Percentiles rank a stretch among this genome's conserved stretches.
Conservation (phyloP, 2,797 vertebrate genomes). For the Myotis planiceps region DNA sequence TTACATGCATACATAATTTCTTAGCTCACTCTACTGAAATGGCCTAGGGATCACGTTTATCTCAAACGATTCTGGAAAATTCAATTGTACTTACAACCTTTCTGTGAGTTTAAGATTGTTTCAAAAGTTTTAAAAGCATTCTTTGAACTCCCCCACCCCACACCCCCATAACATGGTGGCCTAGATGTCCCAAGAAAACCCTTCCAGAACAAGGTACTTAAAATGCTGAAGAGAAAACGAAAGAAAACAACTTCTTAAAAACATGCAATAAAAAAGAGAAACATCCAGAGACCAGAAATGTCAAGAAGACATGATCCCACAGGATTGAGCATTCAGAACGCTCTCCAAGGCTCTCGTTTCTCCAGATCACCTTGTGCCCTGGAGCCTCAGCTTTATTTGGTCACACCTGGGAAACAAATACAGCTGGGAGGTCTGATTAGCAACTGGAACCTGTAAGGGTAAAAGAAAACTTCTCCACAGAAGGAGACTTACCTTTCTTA, state of each 20-base stretch:
- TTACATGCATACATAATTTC: neutral
- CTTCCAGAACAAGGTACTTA: neutral
- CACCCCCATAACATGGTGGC: neutral
- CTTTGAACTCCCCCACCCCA: neutral
- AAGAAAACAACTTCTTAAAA: slow-evolving; percentile 40
- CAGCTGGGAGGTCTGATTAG: neutral
- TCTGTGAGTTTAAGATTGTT: slow-evolving; percentile 9
- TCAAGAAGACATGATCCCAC: neutral
- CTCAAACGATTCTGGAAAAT: neutral
- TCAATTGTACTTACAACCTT: neutral
- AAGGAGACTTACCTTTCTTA: neutral
- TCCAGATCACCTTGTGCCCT: neutral
- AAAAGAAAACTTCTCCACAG: neutral
- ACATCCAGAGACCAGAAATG: neutral
- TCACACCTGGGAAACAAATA: neutral
- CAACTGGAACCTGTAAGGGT: neutral
- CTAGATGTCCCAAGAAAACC: slow-evolving; percentile 10
- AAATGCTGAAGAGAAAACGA: slow-evolving; percentile 54
- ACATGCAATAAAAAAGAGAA: slow-evolving; percentile 23
- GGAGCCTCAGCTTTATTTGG: neutral
- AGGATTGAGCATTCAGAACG: neutral
- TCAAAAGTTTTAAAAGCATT: neutral
- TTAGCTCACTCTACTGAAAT: neutral
- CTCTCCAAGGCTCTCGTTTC: neutral
- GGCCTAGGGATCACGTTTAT: neutral